phyloP scores from a whole-genome alignment of 2,888 invertebrate genomes.

The Scaptomyza caliginosa region DNA sequence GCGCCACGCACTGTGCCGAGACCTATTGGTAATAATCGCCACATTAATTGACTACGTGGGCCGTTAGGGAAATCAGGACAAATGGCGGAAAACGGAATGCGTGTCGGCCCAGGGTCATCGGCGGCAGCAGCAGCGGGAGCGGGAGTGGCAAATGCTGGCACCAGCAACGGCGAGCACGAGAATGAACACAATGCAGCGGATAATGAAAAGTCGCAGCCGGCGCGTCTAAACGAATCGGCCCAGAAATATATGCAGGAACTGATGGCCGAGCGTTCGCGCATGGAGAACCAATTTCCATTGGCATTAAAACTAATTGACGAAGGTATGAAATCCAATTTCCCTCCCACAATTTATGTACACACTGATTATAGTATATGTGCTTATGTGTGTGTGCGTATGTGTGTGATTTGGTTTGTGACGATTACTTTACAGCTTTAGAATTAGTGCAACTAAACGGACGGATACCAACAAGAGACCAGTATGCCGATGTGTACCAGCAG shows the following conservation, averaged over 20 bases:
- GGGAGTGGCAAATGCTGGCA: conserved; percentile 35
- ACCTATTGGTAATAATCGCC: conserved; percentile 54
- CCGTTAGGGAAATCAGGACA: conserved; percentile 56
- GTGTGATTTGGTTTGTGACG: neutral
- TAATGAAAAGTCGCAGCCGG: conserved; percentile 67
- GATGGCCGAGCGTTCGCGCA: conserved; percentile 80
- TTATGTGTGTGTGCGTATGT: neutral
- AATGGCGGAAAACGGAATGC: conserved; percentile 82
- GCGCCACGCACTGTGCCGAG: conserved; percentile 57
- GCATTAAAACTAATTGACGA: conserved; percentile 83
- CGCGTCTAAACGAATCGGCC: conserved; percentile 80
- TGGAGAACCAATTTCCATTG: conserved; percentile 82
- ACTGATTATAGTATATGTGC: conserved; percentile 22
- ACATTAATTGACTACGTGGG: conserved; percentile 52
- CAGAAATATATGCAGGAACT: conserved; percentile 83
- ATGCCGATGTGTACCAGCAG: conserved; percentile 90
- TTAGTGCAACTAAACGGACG: conserved; percentile 89
- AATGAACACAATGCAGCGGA: conserved; percentile 75
- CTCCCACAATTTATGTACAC: conserved; percentile 31
- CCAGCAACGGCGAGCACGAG: conserved; percentile 79
- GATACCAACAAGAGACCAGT: conserved; percentile 87
- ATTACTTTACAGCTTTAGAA: conserved; percentile 87
- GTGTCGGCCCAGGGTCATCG: conserved; percentile 74
- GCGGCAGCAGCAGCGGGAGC: conserved; percentile 46
- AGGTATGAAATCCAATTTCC: conserved; percentile 63